Base-by-base conservation (phyloP, 2,888 invertebrate species). In the Melanargia galathea region DNA sequence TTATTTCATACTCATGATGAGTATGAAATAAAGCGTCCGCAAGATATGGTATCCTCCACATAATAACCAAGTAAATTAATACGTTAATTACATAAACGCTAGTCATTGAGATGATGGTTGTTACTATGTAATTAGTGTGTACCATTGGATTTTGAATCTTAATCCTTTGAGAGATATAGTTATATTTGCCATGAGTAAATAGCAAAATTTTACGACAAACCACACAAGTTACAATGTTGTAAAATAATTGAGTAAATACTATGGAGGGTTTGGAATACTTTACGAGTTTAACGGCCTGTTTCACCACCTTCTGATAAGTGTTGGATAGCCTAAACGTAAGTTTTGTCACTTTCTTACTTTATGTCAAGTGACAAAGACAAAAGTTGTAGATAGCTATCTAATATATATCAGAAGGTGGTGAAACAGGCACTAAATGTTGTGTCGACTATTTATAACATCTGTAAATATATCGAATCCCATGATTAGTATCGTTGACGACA, bases 71-170 rank as follows among this genome's bases (percentile, higher is more conserved):
- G 46, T 48, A 55, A 62, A 64, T 58, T 62, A 58, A 58, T 46
- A 64, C 16, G 38, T 62, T 62, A 58, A 58, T 58, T 62, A 58
- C 61, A 52, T 61, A 64, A 33, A 46, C 22, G 48, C 57, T 18
- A 58, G 57, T 64, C 62, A 64, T 54, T 54, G 33, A 52, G 54
- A 64, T 64, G 64, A 52, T 52, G 46, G 33, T 40, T 38, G 18
- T 43, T 38, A 20, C 18, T 46, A 24, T 13, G 38, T 24, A 26
- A 40, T 55, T 55, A 43, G 3, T 6, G 22, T 2, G 13, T n/a
- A 30, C 3, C 22, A 30, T 18, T 26, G 20, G 4, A 61, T 43
- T 43, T 48, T 30, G 24, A 30, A 46, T 22, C 54, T 54, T 48
- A 54, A 1, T 5, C n/a, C 2, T 22, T 10, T 10, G 1, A 4